These are phyloP conservation scores for Branchinecta sandiegonensis DNA, from an alignment of 2,888 invertebrate genomes.

Conservation along the genomic window DNA sequence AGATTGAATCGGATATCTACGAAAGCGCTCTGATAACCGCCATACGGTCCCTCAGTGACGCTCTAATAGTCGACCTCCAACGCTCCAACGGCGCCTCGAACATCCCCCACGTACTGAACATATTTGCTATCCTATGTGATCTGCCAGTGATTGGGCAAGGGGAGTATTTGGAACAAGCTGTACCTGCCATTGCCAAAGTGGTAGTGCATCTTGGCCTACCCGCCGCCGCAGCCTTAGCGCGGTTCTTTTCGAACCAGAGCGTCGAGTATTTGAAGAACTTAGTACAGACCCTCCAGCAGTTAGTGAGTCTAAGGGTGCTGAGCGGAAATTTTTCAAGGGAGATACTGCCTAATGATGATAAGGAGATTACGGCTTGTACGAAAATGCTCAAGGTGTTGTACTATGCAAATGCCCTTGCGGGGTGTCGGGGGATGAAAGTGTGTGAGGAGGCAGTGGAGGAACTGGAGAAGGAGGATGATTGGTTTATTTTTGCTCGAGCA, in stretches of 20 bases:
- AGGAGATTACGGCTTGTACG: slow-evolving; percentile 64
- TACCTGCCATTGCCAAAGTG: slow-evolving; percentile 55
- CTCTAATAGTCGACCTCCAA: slow-evolving; percentile 53
- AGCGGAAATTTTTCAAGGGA: slow-evolving; percentile 54
- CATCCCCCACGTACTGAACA: slow-evolving; percentile 38
- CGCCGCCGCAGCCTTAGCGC: slow-evolving; percentile 63
- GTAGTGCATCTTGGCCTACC: slow-evolving; percentile 54
- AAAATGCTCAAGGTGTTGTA: slow-evolving; percentile 53
- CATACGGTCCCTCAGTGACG: slow-evolving; percentile 53
- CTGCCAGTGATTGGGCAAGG: slow-evolving; percentile 55
- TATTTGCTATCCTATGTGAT: slow-evolving; percentile 60
- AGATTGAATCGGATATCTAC: slow-evolving; percentile 34
- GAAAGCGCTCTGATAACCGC: slow-evolving; percentile 57
- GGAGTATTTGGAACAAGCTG: slow-evolving; percentile 65
- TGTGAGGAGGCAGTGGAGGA: slow-evolving; percentile 45
- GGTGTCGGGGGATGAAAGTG: slow-evolving; percentile 33
- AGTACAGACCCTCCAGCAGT: slow-evolving; percentile 60
- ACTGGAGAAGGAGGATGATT: slow-evolving; percentile 40
- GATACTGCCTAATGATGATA: slow-evolving; percentile 68
- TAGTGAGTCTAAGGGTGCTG: slow-evolving; percentile 70
- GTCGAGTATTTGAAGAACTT: slow-evolving; percentile 39
- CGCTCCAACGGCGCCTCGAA: slow-evolving; percentile 34
- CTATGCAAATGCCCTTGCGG: slow-evolving; percentile 75
- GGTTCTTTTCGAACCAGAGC: slow-evolving; percentile 59
- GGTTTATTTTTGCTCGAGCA: slow-evolving; percentile 4